A percentile compares a stretch with the other conserved stretches of the same genome.
Conservation (phyloP, 2,113 vertebrate species). For the Hemiprocne comata region DNA sequence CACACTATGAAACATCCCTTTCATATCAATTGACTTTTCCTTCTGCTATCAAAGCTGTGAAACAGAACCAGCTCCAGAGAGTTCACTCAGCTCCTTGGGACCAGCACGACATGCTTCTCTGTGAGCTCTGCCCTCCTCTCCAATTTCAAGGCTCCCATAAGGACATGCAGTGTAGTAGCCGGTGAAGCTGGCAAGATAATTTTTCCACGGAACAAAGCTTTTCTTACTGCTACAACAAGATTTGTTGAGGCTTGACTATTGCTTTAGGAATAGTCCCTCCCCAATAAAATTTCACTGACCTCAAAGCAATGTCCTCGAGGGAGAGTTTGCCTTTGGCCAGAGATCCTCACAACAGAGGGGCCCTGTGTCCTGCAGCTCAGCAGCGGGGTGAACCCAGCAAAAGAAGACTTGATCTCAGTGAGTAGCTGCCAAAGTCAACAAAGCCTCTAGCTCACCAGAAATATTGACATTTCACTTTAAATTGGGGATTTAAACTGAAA, state of each 20-base stretch:
- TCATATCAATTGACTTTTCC: not conserved
- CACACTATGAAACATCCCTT: not conserved
- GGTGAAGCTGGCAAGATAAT: not conserved
- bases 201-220: not conserved
- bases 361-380: not conserved
- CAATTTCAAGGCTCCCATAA: not conserved
- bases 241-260: not conserved
- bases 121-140: not conserved
- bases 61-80: not conserved
- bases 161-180: not conserved
- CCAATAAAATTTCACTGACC: not conserved
- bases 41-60: not conserved
- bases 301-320: conserved; percentile 1
- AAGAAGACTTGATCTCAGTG: not conserved
- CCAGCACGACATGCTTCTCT: not conserved
- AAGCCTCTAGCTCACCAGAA: not conserved
- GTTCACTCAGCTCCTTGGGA: not conserved
- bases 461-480: not conserved
- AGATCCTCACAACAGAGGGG: not conserved
- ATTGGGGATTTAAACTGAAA: not conserved
- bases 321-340: not conserved
- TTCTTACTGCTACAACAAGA: not conserved
- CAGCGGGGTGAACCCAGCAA: not conserved
- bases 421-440: conserved; percentile 10
- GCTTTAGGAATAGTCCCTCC: not conserved